Conservation (phyloP, 2,888 invertebrate species). For the Lutraria lutraria region DNA sequence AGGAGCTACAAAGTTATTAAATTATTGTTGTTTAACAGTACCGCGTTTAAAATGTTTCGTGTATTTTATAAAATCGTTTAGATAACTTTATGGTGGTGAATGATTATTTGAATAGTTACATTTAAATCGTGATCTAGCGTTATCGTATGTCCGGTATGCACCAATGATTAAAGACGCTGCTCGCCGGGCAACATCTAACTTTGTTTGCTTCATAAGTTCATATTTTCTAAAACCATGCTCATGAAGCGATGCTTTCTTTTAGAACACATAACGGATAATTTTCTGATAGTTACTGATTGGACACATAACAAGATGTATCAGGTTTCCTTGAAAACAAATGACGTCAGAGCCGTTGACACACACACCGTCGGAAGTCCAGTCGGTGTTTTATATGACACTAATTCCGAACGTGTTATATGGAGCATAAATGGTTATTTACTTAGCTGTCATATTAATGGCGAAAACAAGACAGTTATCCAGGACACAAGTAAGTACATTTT, state of each 20-base stretch:
- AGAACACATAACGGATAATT: slow-evolving; percentile 52
- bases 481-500: slow-evolving; percentile 12
- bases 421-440: slow-evolving; percentile 29
- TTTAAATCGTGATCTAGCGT: no score
- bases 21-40: no score
- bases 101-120: no score
- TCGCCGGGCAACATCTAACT: no score
- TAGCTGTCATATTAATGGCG: slow-evolving; percentile 26
- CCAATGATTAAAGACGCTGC: no score
- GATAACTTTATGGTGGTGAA: no score
- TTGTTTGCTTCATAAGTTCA: no score
- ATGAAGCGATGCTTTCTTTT: neutral
- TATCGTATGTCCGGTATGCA: no score
- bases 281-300: slow-evolving; percentile 59
- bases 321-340: slow-evolving; percentile 46
- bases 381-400: slow-evolving; percentile 43
- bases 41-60: no score
- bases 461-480: neutral
- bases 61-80: no score
- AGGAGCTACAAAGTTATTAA: no score
- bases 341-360: slow-evolving; percentile 43
- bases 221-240: no score
- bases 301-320: slow-evolving; percentile 61
- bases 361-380: slow-evolving; percentile 41
- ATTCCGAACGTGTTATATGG: slow-evolving; percentile 47